Conservation (phyloP, 2,888 invertebrate genomes). For the Psococerastis gibbosa region DNA sequence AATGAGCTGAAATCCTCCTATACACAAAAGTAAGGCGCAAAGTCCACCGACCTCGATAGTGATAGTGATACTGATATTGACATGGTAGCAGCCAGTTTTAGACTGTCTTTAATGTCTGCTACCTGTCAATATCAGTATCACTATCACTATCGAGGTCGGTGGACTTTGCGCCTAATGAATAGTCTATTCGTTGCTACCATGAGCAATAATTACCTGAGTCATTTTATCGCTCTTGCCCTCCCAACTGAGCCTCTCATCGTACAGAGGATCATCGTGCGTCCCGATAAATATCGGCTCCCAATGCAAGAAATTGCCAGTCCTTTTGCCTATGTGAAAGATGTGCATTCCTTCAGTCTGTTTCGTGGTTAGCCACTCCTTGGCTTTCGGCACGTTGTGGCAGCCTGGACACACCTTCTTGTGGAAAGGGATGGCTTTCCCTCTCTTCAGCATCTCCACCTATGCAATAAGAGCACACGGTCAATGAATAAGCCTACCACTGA, state of each 20-base stretch:
- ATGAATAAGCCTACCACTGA: too few relatives aligned
- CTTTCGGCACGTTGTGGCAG: conserved; percentile 74
- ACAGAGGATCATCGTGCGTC: conserved; percentile 68
- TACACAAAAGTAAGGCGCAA: too few relatives aligned
- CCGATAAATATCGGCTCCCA: conserved; percentile 94
- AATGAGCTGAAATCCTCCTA: too few relatives aligned
- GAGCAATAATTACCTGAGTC: conserved; percentile 93
- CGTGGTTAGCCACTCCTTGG: conserved; percentile 61
- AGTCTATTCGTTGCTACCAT: too few relatives aligned
- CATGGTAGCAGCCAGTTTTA: too few relatives aligned
- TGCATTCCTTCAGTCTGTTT: conserved; percentile 47
- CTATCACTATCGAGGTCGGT: too few relatives aligned
- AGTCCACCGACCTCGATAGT: too few relatives aligned
- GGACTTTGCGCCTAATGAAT: too few relatives aligned
- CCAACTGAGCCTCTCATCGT: conserved; percentile 85
- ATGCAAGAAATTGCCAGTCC: conserved; percentile 55
- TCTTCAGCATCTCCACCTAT: conserved; percentile 46
- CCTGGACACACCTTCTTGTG: conserved; percentile 77
- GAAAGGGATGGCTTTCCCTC: conserved; percentile 71
- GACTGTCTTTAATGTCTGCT: too few relatives aligned
- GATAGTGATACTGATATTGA: too few relatives aligned
- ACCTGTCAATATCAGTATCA: too few relatives aligned
- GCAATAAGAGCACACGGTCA: conserved; percentile 13
- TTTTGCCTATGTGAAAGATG: conserved; percentile 69
- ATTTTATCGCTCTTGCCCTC: conserved; percentile 91